Evolutionary conservation across 2,797 vertebrate species (phyloP), one percentile per base, ranked within the genome.

Genomic region (Onychomys torridus): DNA sequence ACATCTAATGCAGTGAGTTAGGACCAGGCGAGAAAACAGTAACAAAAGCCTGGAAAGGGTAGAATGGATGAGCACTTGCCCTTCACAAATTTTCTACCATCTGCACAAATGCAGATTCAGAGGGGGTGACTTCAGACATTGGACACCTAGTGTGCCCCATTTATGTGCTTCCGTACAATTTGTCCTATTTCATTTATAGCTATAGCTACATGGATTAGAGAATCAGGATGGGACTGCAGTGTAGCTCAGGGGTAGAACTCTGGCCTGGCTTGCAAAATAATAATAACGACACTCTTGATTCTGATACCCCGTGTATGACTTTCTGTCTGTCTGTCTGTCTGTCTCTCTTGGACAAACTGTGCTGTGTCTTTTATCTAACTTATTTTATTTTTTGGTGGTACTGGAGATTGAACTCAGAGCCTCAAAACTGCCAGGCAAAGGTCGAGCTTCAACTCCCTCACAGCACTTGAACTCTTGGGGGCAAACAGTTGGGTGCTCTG

Each of bases 71-170:
- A 67, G 23, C 40, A 59, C 27, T 2, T 55, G 55, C n/a, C 10
- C 6, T 82, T 92, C 75, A 87, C 57, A 76, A 61, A 69, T 78
- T 57, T 81, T 88, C 84, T 91, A 57, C 32, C n/a, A 21, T 40
- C 37, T 1, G 5, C 77, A 73, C 77, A 91, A 96, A 94, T 79
- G 59, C 69, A 76, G 65, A 88, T 81, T 90, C 63, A 82, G 90
- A 40, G 83, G 32, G 79, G 29, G 13, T 73, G 32, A 25, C n/a
- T 91, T 67, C 34, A 82, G 34, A 27, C 57, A 55, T 19, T n/a
- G n/a, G 57, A 76, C 25, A 34, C 14, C 9, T 77, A 14, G 63
- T 96, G 69, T 78, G 34, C 73, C 57, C 21, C 81, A 43, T 81
- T 76, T 65, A 84, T 81, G 89, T 23, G 27, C 25, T 89, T 94